A percentile compares a stretch with the other conserved stretches of the same genome.
Evolutionary conservation across 1,140 invertebrate species (phyloP).

Genomic region (Ips typographus): DNA sequence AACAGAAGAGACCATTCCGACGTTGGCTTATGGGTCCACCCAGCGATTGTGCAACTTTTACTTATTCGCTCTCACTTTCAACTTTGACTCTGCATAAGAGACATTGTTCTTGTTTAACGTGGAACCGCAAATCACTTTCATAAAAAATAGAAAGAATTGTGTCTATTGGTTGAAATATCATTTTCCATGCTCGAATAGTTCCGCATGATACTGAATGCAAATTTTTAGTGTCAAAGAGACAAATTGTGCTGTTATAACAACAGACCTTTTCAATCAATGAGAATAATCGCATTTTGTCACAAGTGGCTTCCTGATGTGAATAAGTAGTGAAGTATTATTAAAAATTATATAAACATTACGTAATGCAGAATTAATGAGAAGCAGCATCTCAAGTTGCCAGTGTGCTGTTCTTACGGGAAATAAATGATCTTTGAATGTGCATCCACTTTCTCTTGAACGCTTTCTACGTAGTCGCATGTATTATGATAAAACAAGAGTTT

Average conservation of each 20-base stretch:
- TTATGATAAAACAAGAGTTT: neutral
- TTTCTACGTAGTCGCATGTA: constrained; percentile 8
- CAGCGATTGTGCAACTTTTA: constrained; percentile 1
- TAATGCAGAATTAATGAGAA: neutral
- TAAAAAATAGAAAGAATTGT: neutral
- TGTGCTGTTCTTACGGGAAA: constrained; percentile 4
- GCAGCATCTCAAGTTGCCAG: constrained; percentile 5
- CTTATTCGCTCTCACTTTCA: constrained; percentile 1
- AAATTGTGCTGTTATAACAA: no score
- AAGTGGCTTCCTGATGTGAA: neutral
- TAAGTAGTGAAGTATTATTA: neutral
- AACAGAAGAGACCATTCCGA: no score
- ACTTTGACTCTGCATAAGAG: neutral
- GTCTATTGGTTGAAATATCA: no score
- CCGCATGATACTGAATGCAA: no score
- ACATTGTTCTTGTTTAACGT: constrained; percentile 2
- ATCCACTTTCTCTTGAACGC: constrained; percentile 11
- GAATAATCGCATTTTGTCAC: neutral
- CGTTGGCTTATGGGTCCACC: constrained; percentile 2
- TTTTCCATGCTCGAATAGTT: no score
- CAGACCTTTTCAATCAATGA: no score
- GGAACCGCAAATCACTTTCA: neutral
- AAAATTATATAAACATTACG: constrained; percentile 15
- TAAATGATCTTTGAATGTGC: constrained; percentile 17
- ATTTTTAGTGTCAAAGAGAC: no score